Percentiles rank a stretch among this genome's conserved stretches.
phyloP scores from a whole-genome alignment of 2,888 invertebrate genomes.

The Andrena haemorrhoa region DNA sequence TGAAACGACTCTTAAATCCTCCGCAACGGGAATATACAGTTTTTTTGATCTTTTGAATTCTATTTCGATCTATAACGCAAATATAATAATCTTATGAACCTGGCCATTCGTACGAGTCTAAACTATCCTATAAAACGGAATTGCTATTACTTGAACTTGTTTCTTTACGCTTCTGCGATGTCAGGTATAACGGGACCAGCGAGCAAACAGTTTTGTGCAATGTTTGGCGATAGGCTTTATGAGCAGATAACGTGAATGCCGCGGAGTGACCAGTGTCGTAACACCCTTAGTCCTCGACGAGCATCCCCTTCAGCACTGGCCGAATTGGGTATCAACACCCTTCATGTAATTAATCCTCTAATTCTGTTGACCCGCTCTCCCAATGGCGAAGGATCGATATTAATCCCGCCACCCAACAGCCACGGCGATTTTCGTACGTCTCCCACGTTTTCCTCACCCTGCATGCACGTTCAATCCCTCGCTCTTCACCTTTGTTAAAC shows the following conservation, averaged over 20 bases:
- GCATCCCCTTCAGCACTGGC: conserved; percentile 76
- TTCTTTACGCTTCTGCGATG: not conserved
- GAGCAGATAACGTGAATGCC: conserved; percentile 33
- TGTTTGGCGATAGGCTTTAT: conserved; percentile 53
- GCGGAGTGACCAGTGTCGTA: conserved; percentile 61
- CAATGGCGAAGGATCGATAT: conserved; percentile 39
- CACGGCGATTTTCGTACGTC: not conserved
- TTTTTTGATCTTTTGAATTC: not conserved
- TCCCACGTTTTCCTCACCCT: not conserved
- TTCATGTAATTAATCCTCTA: conserved; percentile 83
- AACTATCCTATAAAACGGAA: too few species aligned
- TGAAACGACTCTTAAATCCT: conserved; percentile 21
- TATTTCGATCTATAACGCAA: not conserved
- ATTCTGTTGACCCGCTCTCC: conserved; percentile 78
- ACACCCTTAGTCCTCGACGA: conserved; percentile 71
- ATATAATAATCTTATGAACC: too few species aligned
- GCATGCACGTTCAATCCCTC: not conserved
- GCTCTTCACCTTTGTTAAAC: too few species aligned
- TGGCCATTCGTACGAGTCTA: too few species aligned
- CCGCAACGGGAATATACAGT: conserved; percentile 1
- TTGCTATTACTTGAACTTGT: not conserved
- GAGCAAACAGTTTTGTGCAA: not conserved
- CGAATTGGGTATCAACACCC: conserved; percentile 83
- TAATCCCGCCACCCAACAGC: conserved; percentile 16
- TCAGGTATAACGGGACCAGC: not conserved